phyloP scores from a whole-genome alignment of 64 coral and sea anemone genomes.

The Montipora cactus region DNA sequence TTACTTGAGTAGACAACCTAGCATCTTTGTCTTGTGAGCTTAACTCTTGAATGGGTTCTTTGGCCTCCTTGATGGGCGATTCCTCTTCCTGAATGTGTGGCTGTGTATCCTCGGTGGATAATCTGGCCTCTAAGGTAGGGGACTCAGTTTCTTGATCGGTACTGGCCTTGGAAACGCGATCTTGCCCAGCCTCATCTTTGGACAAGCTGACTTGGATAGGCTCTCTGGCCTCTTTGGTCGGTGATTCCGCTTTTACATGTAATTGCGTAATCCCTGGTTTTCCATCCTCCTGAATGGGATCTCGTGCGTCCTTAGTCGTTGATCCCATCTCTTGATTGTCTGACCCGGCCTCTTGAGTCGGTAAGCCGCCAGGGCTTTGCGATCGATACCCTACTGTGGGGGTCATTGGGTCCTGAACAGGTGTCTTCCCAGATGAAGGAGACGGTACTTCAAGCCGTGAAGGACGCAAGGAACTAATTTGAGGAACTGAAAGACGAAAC shows the following conservation, averaged over 20 bases:
- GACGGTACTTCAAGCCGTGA: not conserved
- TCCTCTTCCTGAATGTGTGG: not conserved
- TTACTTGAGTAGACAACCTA: not conserved
- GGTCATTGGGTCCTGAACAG: constrained; percentile 26
- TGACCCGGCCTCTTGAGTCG: no score
- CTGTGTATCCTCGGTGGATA: not conserved
- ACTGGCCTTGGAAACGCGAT: not conserved
- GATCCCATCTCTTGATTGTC: not conserved
- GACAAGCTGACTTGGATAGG: not conserved
- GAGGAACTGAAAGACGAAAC: no score
- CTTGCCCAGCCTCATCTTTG: not conserved
- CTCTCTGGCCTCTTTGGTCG: not conserved
- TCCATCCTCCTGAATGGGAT: not conserved
- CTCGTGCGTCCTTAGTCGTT: not conserved
- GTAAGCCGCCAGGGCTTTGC: no score
- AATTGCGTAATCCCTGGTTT: not conserved
- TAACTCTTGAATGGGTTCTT: not conserved
- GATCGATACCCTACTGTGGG: not conserved
- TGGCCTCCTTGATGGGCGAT: not conserved
- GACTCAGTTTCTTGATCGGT: not conserved
- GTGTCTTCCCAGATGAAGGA: not conserved
- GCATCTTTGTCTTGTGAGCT: not conserved
- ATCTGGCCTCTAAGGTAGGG: not conserved
- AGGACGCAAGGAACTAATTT: no score
- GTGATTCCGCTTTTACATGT: not conserved